Evolutionary conservation across 1,140 invertebrate species (phyloP), one percentile per base, ranked within the genome.

Genomic region (Apolygus lucorum): DNA sequence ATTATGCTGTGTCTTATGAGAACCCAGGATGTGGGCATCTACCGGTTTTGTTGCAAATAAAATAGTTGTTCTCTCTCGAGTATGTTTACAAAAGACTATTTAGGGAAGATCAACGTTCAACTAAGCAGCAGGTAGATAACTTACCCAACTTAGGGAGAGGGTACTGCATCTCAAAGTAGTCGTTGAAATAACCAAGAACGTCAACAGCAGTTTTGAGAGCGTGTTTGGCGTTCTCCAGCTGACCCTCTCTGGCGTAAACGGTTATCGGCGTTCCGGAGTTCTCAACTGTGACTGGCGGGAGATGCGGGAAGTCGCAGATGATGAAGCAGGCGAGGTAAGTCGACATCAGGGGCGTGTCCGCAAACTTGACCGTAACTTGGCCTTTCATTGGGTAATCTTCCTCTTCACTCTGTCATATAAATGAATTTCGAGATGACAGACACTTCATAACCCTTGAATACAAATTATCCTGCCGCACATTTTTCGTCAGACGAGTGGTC

Each of bases 301-400:
- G 83, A 70, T 79, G 77, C 64, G 82, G 81, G 80, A 96, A 97
- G 76, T 97, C 92, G 72, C 93, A 93, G 0, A 97, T 85, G 63
- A 96, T 92, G 78, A 96, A 94, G 75, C 91, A 93, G 0, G 88
- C 86, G 1, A 96, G 79, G 76, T 97, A 98, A 0, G 93, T 95
- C 1, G 93, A 94, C 94, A 97, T 97, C 17, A 87, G 87, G 0
- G 91, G 87, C 68, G 90, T 92, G 75, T 87, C 86, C 63, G 86
- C 79, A 79, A 96, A 98, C n/a, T 83, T 82, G 78, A 85, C 83
- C 21, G 79, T 80, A 0, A 81, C 80, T 17, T 82, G 75, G 63
- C 81, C 81, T 4, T 54, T 22, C 2, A 68, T 65, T 22, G 84
- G 83, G 21, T 74, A 70, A 71, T 83, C 75, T 0, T 74, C 67